A percentile compares a stretch with the other conserved stretches of the same genome.
phyloP scores from a whole-genome alignment of 2,797 vertebrate species.

The Rhinella marina region DNA sequence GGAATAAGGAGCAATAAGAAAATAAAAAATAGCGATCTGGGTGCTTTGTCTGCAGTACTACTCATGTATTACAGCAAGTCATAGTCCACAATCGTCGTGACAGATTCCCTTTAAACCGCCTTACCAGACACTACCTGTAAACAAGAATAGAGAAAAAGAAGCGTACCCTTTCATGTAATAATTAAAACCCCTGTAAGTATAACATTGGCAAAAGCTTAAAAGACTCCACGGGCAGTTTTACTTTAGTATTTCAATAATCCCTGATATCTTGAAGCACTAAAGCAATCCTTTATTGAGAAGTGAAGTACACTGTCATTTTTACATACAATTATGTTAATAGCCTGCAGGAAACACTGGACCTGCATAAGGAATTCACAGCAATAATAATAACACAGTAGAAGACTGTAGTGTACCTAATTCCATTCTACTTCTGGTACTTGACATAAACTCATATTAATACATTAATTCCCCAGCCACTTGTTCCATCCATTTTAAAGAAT shows the following conservation, averaged over 20 bases:
- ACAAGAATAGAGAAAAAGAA: too few species aligned
- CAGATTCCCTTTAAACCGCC: too few species aligned
- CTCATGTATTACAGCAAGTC: too few species aligned
- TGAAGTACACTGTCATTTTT: neutral
- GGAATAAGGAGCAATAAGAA: too few species aligned
- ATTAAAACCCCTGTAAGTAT: too few species aligned
- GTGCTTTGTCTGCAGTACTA: too few species aligned
- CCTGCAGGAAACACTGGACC: neutral
- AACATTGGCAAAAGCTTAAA: too few species aligned
- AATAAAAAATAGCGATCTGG: too few species aligned
- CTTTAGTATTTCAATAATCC: neutral
- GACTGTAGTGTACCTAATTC: neutral
- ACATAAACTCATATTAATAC: neutral
- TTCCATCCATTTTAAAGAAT: neutral
- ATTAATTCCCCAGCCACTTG: neutral
- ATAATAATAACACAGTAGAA: neutral
- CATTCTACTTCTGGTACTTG: neutral
- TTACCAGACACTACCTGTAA: too few species aligned
- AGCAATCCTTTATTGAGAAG: neutral
- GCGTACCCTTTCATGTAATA: too few species aligned
- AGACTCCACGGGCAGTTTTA: too few species aligned
- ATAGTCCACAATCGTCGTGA: too few species aligned
- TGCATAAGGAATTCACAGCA: neutral
- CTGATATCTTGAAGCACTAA: neutral
- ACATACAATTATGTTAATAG: neutral